Evolutionary conservation across 2,113 vertebrate species (phyloP).

Genomic region (Neodontobutis hainanensis): DNA sequence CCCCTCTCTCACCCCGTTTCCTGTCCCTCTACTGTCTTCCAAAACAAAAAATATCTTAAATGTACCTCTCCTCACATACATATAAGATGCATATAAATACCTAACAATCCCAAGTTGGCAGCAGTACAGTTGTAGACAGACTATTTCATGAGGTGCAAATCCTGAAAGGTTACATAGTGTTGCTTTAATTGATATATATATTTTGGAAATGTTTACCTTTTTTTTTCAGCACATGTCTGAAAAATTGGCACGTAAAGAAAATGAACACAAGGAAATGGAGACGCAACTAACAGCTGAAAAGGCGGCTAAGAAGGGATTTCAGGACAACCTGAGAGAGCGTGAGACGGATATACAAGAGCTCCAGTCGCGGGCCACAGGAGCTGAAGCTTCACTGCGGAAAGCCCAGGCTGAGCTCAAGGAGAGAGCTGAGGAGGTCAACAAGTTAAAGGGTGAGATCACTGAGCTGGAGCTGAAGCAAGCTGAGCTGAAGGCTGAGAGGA

Average conservation of each 20-base stretch:
- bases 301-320: conserved; percentile 82
- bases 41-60: no score
- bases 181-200: no score
- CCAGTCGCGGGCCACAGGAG: conserved; percentile 80
- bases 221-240: conserved; percentile 83
- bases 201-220: not conserved
- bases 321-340: conserved; percentile 85
- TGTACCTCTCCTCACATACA: no score
- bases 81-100: no score
- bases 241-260: conserved; percentile 85
- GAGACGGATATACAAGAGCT: conserved; percentile 91
- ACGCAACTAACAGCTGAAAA: conserved; percentile 83
- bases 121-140: no score
- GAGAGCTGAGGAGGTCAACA: conserved; percentile 81
- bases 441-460: conserved; percentile 85
- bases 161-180: no score
- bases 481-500: conserved; percentile 90
- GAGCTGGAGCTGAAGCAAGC: conserved; percentile 89
- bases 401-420: conserved; percentile 83
- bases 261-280: conserved; percentile 84
- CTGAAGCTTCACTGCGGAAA: conserved; percentile 84
- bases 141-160: no score
- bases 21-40: no score
- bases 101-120: no score
- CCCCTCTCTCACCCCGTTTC: no score